Conservation (phyloP, 2,888 invertebrate species). For the Nephrotoma flavescens region DNA sequence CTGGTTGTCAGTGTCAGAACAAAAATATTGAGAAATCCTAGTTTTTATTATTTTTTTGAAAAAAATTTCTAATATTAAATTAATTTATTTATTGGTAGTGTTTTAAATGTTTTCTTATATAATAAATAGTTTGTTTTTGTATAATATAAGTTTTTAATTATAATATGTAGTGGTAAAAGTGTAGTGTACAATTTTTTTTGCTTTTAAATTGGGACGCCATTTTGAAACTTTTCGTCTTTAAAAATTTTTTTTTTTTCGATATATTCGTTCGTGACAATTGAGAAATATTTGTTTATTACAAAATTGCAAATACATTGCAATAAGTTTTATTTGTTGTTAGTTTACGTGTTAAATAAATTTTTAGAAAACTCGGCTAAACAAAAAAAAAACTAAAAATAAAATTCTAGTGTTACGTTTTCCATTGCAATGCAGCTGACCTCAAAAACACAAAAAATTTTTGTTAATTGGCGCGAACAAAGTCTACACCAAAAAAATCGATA, state of each 20-base stretch:
- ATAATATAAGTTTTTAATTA: background rate
- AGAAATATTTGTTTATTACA: background rate
- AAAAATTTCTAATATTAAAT: background rate
- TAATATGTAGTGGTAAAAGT: background rate
- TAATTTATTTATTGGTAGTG: background rate
- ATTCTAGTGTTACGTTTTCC: background rate
- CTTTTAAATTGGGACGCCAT: background rate
- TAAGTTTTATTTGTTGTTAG: background rate
- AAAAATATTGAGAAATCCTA: background rate
- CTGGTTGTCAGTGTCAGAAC: background rate
- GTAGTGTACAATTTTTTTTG: background rate
- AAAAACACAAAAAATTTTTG: background rate
- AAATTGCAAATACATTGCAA: background rate
- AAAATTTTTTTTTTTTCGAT: background rate
- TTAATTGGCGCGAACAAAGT: background rate
- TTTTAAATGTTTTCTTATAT: background rate
- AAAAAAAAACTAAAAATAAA: background rate
- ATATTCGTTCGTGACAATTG: background rate
- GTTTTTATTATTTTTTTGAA: background rate
- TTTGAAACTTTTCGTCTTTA: background rate
- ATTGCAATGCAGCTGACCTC: background rate
- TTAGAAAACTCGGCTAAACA: background rate
- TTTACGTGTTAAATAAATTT: background rate
- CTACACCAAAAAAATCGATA: background rate
- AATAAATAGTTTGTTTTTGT: background rate